Conservation (phyloP, 2,888 invertebrate species). For the Ormyrus pomaceus region DNA sequence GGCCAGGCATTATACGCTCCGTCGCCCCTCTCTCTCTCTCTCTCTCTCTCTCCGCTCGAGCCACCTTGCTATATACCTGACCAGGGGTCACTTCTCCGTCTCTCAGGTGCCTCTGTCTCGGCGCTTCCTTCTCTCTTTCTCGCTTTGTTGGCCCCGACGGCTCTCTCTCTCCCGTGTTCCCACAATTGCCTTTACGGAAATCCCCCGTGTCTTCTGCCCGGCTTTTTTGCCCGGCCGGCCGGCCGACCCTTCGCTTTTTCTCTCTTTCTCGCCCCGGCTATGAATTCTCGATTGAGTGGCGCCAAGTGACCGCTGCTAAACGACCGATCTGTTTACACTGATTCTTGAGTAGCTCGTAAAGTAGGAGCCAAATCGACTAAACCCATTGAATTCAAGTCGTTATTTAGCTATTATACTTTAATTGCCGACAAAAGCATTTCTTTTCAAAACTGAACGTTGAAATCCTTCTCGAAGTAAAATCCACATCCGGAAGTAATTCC, state of each 20-base stretch:
- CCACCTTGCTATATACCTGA: constrained; percentile 68
- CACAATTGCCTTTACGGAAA: not conserved
- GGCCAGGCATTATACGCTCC: constrained; percentile 71
- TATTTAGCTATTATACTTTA: too few species aligned
- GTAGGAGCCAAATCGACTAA: too few species aligned
- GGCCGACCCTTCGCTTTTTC: too few species aligned
- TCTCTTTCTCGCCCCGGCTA: constrained; percentile 62
- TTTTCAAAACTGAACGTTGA: too few species aligned
- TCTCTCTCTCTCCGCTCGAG: not conserved
- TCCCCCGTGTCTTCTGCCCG: not conserved
- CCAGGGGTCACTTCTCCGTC: constrained; percentile 71
- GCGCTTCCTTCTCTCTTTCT: constrained; percentile 64
- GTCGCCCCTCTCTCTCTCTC: constrained; percentile 62
- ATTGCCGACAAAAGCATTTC: too few species aligned
- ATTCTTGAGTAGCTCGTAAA: not conserved
- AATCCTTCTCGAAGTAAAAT: too few species aligned
- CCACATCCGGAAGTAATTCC: too few species aligned
- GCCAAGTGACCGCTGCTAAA: constrained; percentile 22
- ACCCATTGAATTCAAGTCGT: too few species aligned
- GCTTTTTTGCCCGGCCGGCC: not conserved
- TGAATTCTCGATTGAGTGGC: constrained; percentile 62
- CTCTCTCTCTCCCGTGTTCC: not conserved
- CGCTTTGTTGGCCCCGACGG: constrained; percentile 5
- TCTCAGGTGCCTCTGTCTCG: constrained; percentile 64
- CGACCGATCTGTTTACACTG: constrained; percentile 45